phyloP scores from a whole-genome alignment of 2,888 invertebrate species.

The Hydroisotoma schaefferi region DNA sequence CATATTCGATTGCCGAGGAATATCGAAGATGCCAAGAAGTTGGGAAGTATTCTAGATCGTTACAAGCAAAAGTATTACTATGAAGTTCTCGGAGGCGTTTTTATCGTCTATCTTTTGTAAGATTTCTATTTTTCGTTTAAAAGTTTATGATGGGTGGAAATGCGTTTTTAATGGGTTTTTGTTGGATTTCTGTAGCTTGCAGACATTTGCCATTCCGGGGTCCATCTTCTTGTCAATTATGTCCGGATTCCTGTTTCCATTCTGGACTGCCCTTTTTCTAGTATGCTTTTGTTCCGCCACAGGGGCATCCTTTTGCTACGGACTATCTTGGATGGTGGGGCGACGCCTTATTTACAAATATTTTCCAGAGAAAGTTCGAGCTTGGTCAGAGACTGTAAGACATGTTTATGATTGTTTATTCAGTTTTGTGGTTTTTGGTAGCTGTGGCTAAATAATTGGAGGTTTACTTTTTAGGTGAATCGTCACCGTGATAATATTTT shows the following conservation, averaged over 20 bases:
- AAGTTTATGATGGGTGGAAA: background rate
- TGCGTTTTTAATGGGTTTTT: background rate
- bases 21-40: conserved; percentile 91
- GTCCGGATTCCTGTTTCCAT: conserved; percentile 94
- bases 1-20: conserved; percentile 86
- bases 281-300: conserved; percentile 92
- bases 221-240: conserved; percentile 95
- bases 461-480: conserved; percentile 53
- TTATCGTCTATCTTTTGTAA: conserved; percentile 95
- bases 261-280: conserved; percentile 78
- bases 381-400: conserved; percentile 78
- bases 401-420: background rate
- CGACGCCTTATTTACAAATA: conserved; percentile 77
- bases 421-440: background rate
- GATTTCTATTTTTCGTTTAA: conserved; percentile 54
- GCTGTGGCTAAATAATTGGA: background rate
- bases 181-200: conserved; percentile 57
- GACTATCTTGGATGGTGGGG: conserved; percentile 86
- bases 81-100: conserved; percentile 85
- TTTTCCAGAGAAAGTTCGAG: conserved; percentile 78
- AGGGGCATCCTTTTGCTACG: conserved; percentile 93
- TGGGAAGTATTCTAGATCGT: conserved; percentile 82
- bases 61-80: conserved; percentile 91
- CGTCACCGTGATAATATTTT: conserved; percentile 85
- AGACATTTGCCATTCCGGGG: conserved; percentile 99